phyloP scores from a whole-genome alignment of 2,797 vertebrate species.

The Loris lydekkerianus region DNA sequence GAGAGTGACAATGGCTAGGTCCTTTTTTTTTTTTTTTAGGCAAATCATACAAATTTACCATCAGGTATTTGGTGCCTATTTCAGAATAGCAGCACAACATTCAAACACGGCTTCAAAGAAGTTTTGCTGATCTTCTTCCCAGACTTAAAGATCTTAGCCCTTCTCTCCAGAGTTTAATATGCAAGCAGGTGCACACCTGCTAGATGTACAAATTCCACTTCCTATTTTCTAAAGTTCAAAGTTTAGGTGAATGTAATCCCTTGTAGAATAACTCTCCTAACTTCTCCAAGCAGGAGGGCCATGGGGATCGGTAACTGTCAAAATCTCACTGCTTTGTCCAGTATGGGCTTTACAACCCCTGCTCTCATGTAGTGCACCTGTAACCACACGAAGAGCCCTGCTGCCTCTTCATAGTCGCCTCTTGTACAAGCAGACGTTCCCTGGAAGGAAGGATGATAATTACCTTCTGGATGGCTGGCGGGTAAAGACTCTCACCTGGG shows the following conservation, averaged over 20 bases:
- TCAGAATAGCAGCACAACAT: not conserved
- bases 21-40: not conserved
- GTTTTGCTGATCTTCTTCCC: not conserved
- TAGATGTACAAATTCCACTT: conserved; percentile 32
- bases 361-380: not conserved
- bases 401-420: not conserved
- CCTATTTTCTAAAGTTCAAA: conserved; percentile 24
- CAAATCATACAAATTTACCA: not conserved
- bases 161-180: not conserved
- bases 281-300: not conserved
- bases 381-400: not conserved
- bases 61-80: not conserved
- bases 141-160: not conserved
- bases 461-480: not conserved
- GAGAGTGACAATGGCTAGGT: not conserved
- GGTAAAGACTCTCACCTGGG: not conserved
- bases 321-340: not conserved
- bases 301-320: not conserved
- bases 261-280: not conserved
- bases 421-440: not conserved
- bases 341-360: not conserved
- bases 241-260: not conserved
- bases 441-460: not conserved
- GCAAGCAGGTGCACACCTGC: not conserved
- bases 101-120: not conserved